phyloP scores from a whole-genome alignment of 1,140 invertebrate genomes.

The Lethrus apterus region DNA sequence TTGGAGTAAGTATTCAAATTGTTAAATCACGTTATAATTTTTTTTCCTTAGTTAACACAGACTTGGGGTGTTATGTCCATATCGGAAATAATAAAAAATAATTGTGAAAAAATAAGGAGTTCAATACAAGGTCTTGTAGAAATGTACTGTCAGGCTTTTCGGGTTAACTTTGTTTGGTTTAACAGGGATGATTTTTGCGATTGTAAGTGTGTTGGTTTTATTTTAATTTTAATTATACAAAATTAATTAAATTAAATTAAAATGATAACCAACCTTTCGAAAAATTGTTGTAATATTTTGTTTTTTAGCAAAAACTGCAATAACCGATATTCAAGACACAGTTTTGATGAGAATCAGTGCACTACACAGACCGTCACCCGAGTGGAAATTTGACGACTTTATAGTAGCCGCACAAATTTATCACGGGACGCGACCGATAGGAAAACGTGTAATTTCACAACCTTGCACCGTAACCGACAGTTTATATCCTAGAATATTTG shows the following conservation, averaged over 20 bases:
- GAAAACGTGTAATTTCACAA: slow-evolving; percentile 57
- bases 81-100: slow-evolving; percentile 51
- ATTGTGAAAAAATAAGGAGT: slow-evolving; percentile 61
- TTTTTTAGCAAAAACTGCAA: slow-evolving; percentile 52
- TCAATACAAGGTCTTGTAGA: slow-evolving; percentile 69
- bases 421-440: slow-evolving; percentile 75
- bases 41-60: slow-evolving; percentile 27
- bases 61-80: slow-evolving; percentile 48
- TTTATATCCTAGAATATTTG: slow-evolving; percentile 72
- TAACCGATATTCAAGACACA: slow-evolving; percentile 66
- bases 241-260: slow-evolving; percentile 14
- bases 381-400: slow-evolving; percentile 81
- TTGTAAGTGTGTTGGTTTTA: slow-evolving; percentile 35
- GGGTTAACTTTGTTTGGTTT: slow-evolving; percentile 64
- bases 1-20: slow-evolving; percentile 25
- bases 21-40: slow-evolving; percentile 1
- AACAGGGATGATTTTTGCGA: slow-evolving; percentile 40
- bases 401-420: slow-evolving; percentile 76
- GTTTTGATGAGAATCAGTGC: slow-evolving; percentile 77
- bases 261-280: neutral
- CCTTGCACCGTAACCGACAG: slow-evolving; percentile 54
- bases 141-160: slow-evolving; percentile 75
- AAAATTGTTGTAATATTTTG: slow-evolving; percentile 10
- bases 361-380: slow-evolving; percentile 67
- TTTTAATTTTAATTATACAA: slow-evolving; percentile 12